Percentiles rank a stretch among this genome's conserved stretches.
Conservation (phyloP, 2,797 vertebrate genomes). For the Manis pentadactyla region DNA sequence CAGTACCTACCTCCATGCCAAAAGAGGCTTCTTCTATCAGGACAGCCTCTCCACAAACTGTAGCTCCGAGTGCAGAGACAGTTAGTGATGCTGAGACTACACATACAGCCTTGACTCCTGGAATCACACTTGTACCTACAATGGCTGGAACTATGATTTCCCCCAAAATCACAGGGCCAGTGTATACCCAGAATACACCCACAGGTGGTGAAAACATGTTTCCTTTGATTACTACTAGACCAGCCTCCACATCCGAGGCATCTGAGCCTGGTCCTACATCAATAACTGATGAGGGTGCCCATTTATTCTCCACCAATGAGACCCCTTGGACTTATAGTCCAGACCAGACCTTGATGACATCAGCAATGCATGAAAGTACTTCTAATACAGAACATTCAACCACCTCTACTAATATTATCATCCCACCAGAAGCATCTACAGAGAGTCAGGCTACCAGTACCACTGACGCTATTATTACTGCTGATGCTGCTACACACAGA, state of each 20-base stretch:
- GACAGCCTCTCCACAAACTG: neutral
- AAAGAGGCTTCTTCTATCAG: constrained; percentile 29
- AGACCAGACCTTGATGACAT: neutral
- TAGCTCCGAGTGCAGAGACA: constrained; percentile 24
- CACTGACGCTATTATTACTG: neutral
- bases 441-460: neutral
- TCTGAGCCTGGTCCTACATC: constrained; percentile 35
- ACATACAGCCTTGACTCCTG: neutral
- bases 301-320: constrained; percentile 22
- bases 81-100: neutral
- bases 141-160: neutral
- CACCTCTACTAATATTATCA: neutral
- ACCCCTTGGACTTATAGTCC: constrained; percentile 48
- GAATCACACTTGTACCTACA: constrained; percentile 4
- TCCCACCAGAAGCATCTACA: constrained; percentile 1
- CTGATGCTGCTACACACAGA: neutral
- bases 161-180: neutral
- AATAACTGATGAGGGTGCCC: neutral
- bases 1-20: neutral
- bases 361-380: neutral
- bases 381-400: constrained; percentile 42
- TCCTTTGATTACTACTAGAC: constrained; percentile 41
- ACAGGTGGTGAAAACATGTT: neutral
- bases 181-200: neutral
- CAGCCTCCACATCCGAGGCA: neutral